Evolutionary conservation across 1,140 invertebrate genomes (phyloP).

Genomic region (Drosophila setifemur): DNA sequence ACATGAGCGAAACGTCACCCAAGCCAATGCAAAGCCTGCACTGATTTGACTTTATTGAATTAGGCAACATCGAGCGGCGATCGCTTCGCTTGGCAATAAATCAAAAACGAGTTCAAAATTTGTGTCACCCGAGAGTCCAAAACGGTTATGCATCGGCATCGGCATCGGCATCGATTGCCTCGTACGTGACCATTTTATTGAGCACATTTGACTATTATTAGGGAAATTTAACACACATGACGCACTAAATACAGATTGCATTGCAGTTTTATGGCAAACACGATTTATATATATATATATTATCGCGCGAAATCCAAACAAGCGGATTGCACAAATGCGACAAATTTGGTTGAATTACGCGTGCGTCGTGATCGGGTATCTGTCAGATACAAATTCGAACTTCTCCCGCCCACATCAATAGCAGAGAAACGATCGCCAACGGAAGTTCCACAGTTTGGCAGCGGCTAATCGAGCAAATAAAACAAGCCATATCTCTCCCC

Average conservation of each 20-base stretch:
- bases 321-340: constrained; percentile 51
- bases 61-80: constrained; percentile 23
- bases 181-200: constrained; percentile 77
- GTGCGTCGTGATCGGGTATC: constrained; percentile 27
- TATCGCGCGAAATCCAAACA: constrained; percentile 45
- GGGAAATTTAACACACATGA: constrained; percentile 72
- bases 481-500: constrained; percentile 57
- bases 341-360: constrained; percentile 71
- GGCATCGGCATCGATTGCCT: constrained; percentile 49
- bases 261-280: constrained; percentile 61
- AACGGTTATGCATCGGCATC: constrained; percentile 19
- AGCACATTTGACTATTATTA: constrained; percentile 82
- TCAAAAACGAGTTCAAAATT: constrained; percentile 63
- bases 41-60: constrained; percentile 77
- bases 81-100: constrained; percentile 48
- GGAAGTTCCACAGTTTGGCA: constrained; percentile 57
- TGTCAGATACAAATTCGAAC: not conserved
- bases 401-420: constrained; percentile 39
- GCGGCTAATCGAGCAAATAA: constrained; percentile 60
- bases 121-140: constrained; percentile 55
- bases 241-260: constrained; percentile 47
- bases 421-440: constrained; percentile 34
- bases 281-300: too few relatives aligned
- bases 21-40: constrained; percentile 48
- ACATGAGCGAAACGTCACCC: not conserved